Evolutionary conservation across 2,888 invertebrate genomes (phyloP).

Genomic region (Endomychus coccineus): DNA sequence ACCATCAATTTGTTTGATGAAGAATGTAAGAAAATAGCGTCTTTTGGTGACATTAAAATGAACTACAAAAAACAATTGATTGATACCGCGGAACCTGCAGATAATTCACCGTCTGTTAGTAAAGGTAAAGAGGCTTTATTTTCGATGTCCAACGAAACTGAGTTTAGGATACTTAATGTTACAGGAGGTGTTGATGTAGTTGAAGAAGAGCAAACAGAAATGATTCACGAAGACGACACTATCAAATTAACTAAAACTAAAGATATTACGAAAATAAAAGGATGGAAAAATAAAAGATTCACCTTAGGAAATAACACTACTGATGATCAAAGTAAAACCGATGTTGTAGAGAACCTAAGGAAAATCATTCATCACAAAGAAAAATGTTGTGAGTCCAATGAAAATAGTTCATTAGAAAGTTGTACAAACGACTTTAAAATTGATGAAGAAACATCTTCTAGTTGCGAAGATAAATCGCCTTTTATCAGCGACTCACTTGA

Average conservation of each 20-base stretch:
- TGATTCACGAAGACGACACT: constrained; percentile 17
- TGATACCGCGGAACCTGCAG: background rate
- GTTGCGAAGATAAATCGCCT: constrained; percentile 32
- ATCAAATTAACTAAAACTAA: constrained; percentile 37
- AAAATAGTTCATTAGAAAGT: constrained; percentile 17
- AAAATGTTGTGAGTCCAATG: too few relatives aligned
- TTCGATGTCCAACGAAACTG: constrained; percentile 21
- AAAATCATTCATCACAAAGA: too few relatives aligned
- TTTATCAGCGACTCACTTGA: constrained; percentile 48
- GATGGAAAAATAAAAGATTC: constrained; percentile 34
- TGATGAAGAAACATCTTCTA: constrained; percentile 3
- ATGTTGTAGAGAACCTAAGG: too few relatives aligned
- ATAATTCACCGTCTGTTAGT: background rate
- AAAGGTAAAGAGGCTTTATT: constrained; percentile 13
- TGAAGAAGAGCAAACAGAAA: constrained; percentile 40
- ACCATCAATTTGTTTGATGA: constrained; percentile 3
- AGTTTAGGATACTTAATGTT: constrained; percentile 27
- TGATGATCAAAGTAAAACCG: background rate
- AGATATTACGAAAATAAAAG: constrained; percentile 41
- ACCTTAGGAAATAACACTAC: constrained; percentile 2
- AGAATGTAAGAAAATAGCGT: background rate
- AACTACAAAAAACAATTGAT: constrained; percentile 7
- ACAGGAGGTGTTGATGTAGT: constrained; percentile 29
- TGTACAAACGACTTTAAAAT: constrained; percentile 14
- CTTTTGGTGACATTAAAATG: constrained; percentile 2